phyloP scores from a whole-genome alignment of 2,797 vertebrate genomes.

The Pteronotus mesoamericanus region DNA sequence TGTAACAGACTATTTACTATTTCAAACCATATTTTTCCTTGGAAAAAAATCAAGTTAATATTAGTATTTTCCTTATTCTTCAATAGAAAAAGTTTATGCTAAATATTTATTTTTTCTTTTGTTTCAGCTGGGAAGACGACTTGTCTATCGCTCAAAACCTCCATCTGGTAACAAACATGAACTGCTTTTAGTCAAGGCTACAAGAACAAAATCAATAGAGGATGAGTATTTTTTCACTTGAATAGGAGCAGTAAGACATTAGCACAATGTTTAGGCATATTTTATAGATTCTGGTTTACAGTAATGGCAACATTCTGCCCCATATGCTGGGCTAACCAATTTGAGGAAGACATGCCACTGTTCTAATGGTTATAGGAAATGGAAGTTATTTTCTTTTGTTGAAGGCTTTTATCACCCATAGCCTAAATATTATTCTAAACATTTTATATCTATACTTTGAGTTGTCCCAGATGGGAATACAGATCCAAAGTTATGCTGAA shows the following conservation, averaged over 20 bases:
- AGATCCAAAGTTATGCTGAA: background rate
- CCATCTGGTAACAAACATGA: background rate
- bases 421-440: background rate
- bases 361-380: background rate
- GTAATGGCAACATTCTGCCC: background rate
- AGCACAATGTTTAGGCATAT: background rate
- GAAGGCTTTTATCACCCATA: background rate
- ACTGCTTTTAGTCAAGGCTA: background rate
- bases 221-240: conserved; percentile 77
- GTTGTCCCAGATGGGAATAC: background rate
- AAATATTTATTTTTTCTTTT: conserved; percentile 18
- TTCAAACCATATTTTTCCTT: conserved; percentile 8
- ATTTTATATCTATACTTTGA: background rate
- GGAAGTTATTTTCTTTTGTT: background rate
- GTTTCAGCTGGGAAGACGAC: conserved; percentile 72
- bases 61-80: background rate
- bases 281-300: conserved; percentile 8
- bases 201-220: conserved; percentile 58
- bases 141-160: conserved; percentile 72
- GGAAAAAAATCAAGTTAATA: conserved; percentile 5
- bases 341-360: background rate
- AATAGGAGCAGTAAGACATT: conserved; percentile 40
- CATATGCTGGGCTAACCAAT: background rate
- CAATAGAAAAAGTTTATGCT: conserved; percentile 5
- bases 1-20: background rate